Evolutionary conservation across 2,888 invertebrate genomes (phyloP).

Genomic region (Vanessa cardui): DNA sequence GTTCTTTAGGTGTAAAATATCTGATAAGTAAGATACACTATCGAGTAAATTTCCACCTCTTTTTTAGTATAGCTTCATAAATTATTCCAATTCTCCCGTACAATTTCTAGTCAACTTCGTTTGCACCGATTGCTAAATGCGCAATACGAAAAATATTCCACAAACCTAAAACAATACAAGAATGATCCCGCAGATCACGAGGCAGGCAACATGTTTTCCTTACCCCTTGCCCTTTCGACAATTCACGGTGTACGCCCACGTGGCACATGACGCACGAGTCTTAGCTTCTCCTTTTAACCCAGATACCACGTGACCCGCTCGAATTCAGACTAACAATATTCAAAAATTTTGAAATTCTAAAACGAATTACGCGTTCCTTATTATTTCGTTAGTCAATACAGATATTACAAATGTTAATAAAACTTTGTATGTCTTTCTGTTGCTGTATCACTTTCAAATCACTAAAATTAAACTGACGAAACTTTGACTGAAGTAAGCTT

Average conservation of each 20-base stretch:
- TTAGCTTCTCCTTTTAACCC: slow-evolving; percentile 43
- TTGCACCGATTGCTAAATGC: not conserved
- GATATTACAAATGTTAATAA: too few species aligned
- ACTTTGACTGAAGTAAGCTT: too few species aligned
- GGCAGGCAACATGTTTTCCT: slow-evolving; percentile 23
- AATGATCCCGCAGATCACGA: slow-evolving; percentile 38
- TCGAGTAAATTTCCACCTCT: too few species aligned
- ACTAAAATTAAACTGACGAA: too few species aligned
- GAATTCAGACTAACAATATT: slow-evolving; percentile 1
- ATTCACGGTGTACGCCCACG: slow-evolving; percentile 27
- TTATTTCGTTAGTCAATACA: too few species aligned
- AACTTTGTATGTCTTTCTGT: too few species aligned
- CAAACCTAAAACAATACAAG: slow-evolving; percentile 20
- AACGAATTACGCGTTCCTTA: too few species aligned
- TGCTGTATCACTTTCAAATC: too few species aligned
- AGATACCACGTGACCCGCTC: slow-evolving; percentile 27
- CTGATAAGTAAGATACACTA: too few species aligned
- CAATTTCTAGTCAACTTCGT: not conserved
- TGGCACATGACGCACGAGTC: slow-evolving; percentile 26
- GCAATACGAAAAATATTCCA: slow-evolving; percentile 4
- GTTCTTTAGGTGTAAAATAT: too few species aligned
- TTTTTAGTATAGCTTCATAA: not conserved
- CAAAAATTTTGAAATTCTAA: too few species aligned
- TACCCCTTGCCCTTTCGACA: slow-evolving; percentile 25
- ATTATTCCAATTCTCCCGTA: not conserved